phyloP scores from a whole-genome alignment of 2,797 vertebrate species.

The Loris lydekkerianus region DNA sequence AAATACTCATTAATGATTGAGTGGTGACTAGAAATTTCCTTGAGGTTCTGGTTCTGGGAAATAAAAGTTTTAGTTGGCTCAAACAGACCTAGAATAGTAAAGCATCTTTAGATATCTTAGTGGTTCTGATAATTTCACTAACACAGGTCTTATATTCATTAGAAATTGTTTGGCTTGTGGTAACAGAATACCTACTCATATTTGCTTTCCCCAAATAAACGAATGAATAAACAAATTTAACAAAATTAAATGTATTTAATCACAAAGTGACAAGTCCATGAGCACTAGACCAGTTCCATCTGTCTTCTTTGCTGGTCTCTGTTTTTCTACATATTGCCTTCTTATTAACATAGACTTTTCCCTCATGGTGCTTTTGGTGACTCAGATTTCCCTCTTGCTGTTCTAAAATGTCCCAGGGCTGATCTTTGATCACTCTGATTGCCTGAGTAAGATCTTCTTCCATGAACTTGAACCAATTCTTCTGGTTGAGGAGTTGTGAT shows the following conservation, averaged over 20 bases:
- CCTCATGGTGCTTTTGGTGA: background rate
- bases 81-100: background rate
- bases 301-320: background rate
- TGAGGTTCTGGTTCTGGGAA: background rate
- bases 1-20: background rate
- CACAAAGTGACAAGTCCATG: background rate
- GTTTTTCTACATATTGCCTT: background rate
- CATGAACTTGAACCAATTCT: background rate
- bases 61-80: background rate
- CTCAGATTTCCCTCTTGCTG: background rate
- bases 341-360: background rate
- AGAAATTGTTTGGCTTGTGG: background rate
- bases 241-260: background rate
- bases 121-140: background rate
- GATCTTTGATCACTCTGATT: background rate
- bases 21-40: constrained; percentile 19
- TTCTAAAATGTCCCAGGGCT: background rate
- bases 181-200: background rate
- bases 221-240: background rate
- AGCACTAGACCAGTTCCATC: background rate
- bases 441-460: background rate
- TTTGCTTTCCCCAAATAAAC: background rate
- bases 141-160: background rate
- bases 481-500: background rate
- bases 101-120: background rate